Conservation (phyloP, 2,113 vertebrate genomes). For the Leucoraja erinaceus region DNA sequence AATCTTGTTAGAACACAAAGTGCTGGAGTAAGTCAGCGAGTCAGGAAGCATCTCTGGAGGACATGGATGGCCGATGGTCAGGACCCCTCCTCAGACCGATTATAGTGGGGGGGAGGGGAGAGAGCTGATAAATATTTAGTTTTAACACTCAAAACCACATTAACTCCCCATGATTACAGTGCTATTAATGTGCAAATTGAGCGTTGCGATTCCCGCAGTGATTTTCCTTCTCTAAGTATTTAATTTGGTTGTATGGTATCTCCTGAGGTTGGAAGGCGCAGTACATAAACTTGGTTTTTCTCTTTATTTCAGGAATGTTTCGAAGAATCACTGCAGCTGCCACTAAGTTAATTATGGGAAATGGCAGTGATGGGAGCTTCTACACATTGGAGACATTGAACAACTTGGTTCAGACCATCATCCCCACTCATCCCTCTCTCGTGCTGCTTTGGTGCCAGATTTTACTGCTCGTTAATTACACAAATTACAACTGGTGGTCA, state of each 20-base stretch:
- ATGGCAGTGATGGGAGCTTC: slow-evolving; percentile 63
- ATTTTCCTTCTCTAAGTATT: neutral
- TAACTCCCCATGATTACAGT: neutral
- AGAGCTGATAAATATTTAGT: too few species aligned
- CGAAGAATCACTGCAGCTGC: slow-evolving; percentile 87
- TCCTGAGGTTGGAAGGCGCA: neutral
- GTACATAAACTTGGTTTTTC: neutral
- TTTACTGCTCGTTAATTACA: slow-evolving; percentile 89
- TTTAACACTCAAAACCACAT: neutral
- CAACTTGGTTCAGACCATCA: slow-evolving; percentile 70
- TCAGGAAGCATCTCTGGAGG: too few species aligned
- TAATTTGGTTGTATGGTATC: neutral
- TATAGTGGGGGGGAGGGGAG: too few species aligned
- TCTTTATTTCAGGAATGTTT: slow-evolving; percentile 73
- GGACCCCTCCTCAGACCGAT: too few species aligned
- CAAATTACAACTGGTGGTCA: slow-evolving; percentile 92
- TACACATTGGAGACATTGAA: slow-evolving; percentile 81
- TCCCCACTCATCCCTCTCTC: slow-evolving; percentile 86
- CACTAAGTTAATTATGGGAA: slow-evolving; percentile 74
- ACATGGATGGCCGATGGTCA: too few species aligned
- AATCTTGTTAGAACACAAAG: too few species aligned
- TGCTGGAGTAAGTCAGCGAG: too few species aligned
- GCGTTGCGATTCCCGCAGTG: neutral
- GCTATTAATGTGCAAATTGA: neutral
- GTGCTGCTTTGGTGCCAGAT: slow-evolving; percentile 98